These are phyloP conservation scores for Hedya salicella DNA, from an alignment of 2,888 invertebrate genomes.

Conservation along the genomic window DNA sequence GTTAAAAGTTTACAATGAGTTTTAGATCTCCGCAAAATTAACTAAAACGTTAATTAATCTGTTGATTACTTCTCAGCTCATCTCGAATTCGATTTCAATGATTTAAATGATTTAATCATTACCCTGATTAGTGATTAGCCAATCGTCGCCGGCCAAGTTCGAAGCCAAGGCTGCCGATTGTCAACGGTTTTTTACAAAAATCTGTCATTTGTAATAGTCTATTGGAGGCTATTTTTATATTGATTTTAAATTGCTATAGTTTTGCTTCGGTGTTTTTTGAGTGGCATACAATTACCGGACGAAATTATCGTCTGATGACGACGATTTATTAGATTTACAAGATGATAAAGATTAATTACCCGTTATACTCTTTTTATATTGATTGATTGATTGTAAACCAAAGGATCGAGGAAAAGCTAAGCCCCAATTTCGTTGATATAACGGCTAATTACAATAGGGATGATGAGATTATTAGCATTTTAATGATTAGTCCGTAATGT, in stretches of 20 bases:
- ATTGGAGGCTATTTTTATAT: constrained; percentile 21
- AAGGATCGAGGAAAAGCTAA: no score
- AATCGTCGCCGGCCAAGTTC: constrained; percentile 71
- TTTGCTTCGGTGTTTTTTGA: constrained; percentile 8
- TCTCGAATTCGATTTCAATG: constrained; percentile 24
- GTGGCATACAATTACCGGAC: neutral
- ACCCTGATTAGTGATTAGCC: constrained; percentile 46
- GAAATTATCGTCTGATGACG: no score
- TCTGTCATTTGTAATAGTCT: constrained; percentile 21
- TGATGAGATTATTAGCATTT: no score
- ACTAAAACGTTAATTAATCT: constrained; percentile 11
- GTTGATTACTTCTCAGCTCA: constrained; percentile 20
- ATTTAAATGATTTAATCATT: constrained; percentile 37
- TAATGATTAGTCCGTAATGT: no score
- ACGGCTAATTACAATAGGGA: no score
- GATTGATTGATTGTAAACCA: no score
- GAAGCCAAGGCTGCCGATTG: constrained; percentile 64
- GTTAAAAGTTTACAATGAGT: constrained; percentile 14
- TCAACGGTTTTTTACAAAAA: constrained; percentile 53
- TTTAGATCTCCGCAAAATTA: constrained; percentile 9
- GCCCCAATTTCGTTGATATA: no score
- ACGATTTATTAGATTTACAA: no score
- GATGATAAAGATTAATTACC: no score
- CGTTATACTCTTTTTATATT: no score
- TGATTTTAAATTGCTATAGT: constrained; percentile 15